Percentiles rank a stretch among this genome's conserved stretches.
phyloP scores from a whole-genome alignment of 92 coral and sea anemone genomes.

The Pocillopora meandrina region DNA sequence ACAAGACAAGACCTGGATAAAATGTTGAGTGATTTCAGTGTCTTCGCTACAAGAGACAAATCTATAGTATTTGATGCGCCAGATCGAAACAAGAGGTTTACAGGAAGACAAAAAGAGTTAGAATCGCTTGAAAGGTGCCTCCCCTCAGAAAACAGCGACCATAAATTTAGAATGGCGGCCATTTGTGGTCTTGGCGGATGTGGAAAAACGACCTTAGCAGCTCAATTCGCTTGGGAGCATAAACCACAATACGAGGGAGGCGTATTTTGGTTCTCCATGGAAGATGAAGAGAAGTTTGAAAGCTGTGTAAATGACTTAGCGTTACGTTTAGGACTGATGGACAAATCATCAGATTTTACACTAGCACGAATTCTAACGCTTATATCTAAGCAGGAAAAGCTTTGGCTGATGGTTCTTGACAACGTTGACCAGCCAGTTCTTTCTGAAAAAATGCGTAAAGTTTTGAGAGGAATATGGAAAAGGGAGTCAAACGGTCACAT shows the following conservation, averaged over 20 bases:
- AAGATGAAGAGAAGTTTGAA: conserved; percentile 46
- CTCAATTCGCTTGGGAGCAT: conserved; percentile 61
- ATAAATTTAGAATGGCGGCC: conserved; percentile 27
- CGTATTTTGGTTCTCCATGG: conserved; percentile 85
- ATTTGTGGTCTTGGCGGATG: conserved; percentile 82
- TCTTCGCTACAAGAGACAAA: background rate
- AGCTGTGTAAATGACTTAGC: conserved; percentile 61
- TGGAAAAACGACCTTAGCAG: conserved; percentile 79
- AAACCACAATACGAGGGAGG: conserved; percentile 64
- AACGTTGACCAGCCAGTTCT: conserved; percentile 62
- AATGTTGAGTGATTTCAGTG: background rate
- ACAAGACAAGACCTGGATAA: background rate
- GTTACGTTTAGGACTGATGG: conserved; percentile 33
- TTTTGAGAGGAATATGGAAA: conserved; percentile 68
- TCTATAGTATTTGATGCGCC: conserved; percentile 47
- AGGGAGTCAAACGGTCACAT: conserved; percentile 59
- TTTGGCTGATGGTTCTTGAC: conserved; percentile 67
- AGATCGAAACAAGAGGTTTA: conserved; percentile 51
- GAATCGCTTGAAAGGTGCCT: conserved; percentile 21
- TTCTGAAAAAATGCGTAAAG: conserved; percentile 55
- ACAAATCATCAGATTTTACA: conserved; percentile 40
- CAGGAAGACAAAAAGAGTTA: conserved; percentile 58
- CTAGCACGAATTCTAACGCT: conserved; percentile 48
- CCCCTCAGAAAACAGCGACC: background rate
- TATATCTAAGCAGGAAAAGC: conserved; percentile 40